Evolutionary conservation across 2,888 invertebrate genomes (phyloP).

Genomic region (Netelia inedita): DNA sequence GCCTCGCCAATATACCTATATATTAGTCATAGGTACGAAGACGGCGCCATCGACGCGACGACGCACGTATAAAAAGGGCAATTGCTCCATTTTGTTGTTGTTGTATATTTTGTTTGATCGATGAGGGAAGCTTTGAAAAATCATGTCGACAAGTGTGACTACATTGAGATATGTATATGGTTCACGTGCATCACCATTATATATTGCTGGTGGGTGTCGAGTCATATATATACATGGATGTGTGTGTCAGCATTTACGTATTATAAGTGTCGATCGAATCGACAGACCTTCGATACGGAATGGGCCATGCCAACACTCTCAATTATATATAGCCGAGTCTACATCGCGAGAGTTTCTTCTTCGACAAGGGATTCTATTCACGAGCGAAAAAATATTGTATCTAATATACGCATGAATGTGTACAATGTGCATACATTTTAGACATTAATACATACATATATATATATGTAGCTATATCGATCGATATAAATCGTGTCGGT

Average conservation of each 20-base stretch:
- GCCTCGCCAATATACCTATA: not conserved
- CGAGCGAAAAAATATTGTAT: conserved; percentile 32
- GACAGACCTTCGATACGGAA: conserved; percentile 59
- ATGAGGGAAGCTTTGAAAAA: conserved; percentile 32
- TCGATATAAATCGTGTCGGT: conserved; percentile 39
- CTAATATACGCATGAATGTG: not conserved
- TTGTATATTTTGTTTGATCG: conserved; percentile 24
- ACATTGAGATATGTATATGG: not conserved
- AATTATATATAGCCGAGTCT: conserved; percentile 44
- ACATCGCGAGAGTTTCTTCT: conserved; percentile 24
- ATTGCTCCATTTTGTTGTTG: conserved; percentile 21
- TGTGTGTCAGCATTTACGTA: not conserved
- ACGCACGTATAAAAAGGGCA: conserved; percentile 20
- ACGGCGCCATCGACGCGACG: not conserved
- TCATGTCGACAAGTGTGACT: conserved; percentile 34
- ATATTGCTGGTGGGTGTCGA: conserved; percentile 10
- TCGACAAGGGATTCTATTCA: conserved; percentile 66
- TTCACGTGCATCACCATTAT: not conserved
- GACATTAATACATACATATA: not conserved
- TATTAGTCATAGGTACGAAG: conserved; percentile 8
- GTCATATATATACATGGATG: not conserved
- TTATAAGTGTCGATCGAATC: conserved; percentile 53
- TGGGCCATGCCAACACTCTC: conserved; percentile 53
- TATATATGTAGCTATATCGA: conserved; percentile 26
- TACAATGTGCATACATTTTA: not conserved